Conservation (phyloP, 1,140 invertebrate species). For the Lepidostoma basale region DNA sequence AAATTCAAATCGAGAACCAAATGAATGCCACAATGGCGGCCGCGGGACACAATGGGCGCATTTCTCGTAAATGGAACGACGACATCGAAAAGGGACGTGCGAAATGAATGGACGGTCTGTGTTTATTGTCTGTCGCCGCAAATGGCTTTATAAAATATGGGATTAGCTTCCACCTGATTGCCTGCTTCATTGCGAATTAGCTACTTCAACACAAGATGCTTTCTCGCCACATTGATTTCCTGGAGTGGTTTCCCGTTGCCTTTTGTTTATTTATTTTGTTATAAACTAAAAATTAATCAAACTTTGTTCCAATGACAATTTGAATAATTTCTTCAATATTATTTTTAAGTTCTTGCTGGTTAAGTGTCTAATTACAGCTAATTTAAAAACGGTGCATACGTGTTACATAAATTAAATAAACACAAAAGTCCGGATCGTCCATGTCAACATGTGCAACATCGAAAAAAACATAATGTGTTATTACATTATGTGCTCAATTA, state of each 20-base stretch:
- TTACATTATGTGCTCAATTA: no score
- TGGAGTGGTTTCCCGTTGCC: neutral
- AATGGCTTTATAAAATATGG: neutral
- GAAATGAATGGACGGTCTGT: neutral
- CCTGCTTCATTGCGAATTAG: neutral
- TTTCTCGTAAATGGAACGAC: neutral
- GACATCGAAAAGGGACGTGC: neutral
- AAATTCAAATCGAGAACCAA: slow-evolving; percentile 13
- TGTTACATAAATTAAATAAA: no score
- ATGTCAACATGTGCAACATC: no score
- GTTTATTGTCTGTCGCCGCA: neutral
- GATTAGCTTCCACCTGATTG: neutral
- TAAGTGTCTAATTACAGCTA: no score
- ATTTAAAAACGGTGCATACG: no score
- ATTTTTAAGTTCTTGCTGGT: no score
- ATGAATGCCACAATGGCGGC: slow-evolving; percentile 15
- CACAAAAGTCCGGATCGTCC: no score
- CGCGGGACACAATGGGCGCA: slow-evolving; percentile 11
- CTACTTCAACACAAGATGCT: neutral
- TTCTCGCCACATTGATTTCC: neutral
- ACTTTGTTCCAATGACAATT: no score
- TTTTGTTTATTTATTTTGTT: no score
- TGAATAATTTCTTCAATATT: no score
- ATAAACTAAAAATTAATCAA: no score
- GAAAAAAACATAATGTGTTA: no score